Conservation (phyloP, 2,113 vertebrate species). For the Cyphomyrus plagiostoma region DNA sequence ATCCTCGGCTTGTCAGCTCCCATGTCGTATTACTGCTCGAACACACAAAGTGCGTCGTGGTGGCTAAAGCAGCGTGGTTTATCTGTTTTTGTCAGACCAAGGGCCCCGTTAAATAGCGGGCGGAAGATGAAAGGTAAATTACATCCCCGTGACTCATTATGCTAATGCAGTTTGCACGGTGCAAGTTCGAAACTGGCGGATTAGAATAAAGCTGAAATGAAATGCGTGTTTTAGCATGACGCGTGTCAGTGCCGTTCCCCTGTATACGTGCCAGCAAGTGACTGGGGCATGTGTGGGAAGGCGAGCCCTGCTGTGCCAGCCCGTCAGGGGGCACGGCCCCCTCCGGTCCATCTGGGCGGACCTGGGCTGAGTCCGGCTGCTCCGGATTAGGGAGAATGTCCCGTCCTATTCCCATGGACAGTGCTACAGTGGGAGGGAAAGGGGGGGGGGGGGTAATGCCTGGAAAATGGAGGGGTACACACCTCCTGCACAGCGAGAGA, state of each 20-base stretch:
- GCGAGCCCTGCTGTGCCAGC: background rate
- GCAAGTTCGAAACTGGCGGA: conserved; percentile 60
- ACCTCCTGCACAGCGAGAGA: background rate
- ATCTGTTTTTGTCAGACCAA: conserved; percentile 61
- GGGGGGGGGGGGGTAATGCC: background rate
- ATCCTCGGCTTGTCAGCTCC: conserved; percentile 64
- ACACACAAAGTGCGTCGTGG: conserved; percentile 54
- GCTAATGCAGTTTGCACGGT: conserved; percentile 62
- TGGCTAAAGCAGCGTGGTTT: conserved; percentile 52
- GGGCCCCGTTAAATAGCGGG: conserved; percentile 52
- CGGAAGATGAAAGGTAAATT: conserved; percentile 60
- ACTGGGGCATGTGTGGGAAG: background rate
- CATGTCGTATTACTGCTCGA: conserved; percentile 62
- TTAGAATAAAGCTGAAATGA: conserved; percentile 63
- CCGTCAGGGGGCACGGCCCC: background rate
- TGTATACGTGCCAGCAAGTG: background rate
- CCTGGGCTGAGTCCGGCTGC: background rate
- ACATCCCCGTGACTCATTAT: conserved; percentile 44
- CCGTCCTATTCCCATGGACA: background rate
- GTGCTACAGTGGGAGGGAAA: background rate
- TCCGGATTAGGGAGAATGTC: background rate
- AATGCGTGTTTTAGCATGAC: conserved; percentile 55
- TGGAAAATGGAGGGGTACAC: background rate
- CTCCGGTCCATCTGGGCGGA: background rate
- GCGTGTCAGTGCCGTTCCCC: conserved; percentile 43